These are phyloP conservation scores for Apis dorsata DNA, from an alignment of 1,140 invertebrate species.

Conservation along the genomic window DNA sequence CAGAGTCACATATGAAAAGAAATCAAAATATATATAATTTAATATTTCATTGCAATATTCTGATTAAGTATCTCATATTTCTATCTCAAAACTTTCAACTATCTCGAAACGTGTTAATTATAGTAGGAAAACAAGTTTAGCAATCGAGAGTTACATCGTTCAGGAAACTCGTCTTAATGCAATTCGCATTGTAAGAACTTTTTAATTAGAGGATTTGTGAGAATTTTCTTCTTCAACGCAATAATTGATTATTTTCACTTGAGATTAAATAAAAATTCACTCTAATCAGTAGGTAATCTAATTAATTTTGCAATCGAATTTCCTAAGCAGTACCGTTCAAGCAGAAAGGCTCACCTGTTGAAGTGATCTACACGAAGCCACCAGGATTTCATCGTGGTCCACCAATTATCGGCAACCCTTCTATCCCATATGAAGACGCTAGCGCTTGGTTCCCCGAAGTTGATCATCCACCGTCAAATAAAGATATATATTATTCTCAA, in stretches of 20 bases:
- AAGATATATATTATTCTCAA: constrained; percentile 75
- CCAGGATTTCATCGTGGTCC: constrained; percentile 63
- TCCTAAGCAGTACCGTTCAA: constrained; percentile 45
- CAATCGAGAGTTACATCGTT: constrained; percentile 3
- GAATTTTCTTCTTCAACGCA: neutral
- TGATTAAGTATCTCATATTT: neutral
- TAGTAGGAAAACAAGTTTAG: neutral
- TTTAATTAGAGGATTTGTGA: neutral
- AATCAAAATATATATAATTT: too few relatives aligned
- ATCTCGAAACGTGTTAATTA: neutral
- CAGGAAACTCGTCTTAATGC: neutral
- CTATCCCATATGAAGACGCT: constrained; percentile 66
- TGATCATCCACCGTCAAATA: constrained; percentile 58
- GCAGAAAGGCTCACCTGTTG: constrained; percentile 56
- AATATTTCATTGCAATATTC: too few relatives aligned
- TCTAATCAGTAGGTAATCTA: too few relatives aligned
- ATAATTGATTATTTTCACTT: neutral
- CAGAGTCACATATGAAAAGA: too few relatives aligned
- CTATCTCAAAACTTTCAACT: neutral
- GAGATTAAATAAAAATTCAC: neutral
- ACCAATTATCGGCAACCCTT: constrained; percentile 50
- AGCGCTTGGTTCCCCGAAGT: constrained; percentile 65
- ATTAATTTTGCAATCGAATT: neutral
- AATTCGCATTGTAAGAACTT: neutral
- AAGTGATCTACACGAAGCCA: constrained; percentile 74